phyloP scores from a whole-genome alignment of 2,888 invertebrate genomes.

The Nemotelus nigrinus region DNA sequence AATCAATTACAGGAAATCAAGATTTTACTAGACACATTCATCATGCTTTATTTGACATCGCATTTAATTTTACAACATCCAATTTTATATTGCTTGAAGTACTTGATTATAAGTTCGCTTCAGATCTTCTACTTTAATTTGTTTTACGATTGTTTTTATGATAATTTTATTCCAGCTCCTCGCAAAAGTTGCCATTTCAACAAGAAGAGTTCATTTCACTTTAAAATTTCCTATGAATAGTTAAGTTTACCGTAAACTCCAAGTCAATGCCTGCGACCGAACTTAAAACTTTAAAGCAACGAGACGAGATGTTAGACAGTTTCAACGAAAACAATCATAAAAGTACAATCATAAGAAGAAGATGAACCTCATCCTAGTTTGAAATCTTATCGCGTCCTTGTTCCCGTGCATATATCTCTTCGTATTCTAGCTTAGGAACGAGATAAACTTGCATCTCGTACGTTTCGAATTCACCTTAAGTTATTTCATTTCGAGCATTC shows the following conservation, averaged over 20 bases:
- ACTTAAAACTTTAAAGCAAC: background rate
- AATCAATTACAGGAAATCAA: too few species aligned
- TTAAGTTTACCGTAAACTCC: background rate
- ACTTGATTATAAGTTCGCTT: too few species aligned
- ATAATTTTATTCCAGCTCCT: background rate
- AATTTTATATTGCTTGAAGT: too few species aligned
- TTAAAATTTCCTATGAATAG: background rate
- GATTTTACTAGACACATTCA: too few species aligned
- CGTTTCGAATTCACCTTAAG: slow-evolving; percentile 16
- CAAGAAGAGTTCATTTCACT: background rate
- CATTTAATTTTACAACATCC: too few species aligned
- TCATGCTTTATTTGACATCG: too few species aligned
- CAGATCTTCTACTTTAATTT: background rate
- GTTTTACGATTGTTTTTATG: background rate
- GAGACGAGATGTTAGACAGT: background rate
- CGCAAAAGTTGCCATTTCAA: background rate
- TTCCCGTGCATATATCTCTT: background rate
- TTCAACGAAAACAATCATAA: background rate
- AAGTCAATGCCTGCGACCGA: background rate
- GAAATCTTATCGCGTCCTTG: too few species aligned
- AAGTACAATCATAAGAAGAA: too few species aligned
- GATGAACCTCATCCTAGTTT: too few species aligned
- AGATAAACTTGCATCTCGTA: background rate
- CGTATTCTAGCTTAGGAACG: background rate
- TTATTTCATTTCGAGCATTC: background rate